Evolutionary conservation across 1,140 invertebrate species (phyloP).

Genomic region (Tyrophagus putrescentiae): DNA sequence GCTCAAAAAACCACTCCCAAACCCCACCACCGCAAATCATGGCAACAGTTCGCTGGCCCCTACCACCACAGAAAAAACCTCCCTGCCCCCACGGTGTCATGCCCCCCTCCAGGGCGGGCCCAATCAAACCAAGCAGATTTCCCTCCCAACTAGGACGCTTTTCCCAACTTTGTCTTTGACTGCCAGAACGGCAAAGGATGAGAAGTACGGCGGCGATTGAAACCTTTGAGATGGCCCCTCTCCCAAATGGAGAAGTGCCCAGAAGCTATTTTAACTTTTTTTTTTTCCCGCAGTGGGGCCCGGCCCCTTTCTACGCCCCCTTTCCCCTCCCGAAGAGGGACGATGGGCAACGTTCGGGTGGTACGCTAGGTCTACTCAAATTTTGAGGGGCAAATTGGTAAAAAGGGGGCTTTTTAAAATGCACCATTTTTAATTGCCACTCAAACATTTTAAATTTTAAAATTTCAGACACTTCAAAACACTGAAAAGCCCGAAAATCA

Average conservation of each 20-base stretch:
- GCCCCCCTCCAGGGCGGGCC: too few relatives aligned
- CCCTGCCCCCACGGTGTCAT: neutral
- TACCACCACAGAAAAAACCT: slow-evolving; percentile 1
- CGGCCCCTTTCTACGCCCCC: neutral
- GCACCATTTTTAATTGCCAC: neutral
- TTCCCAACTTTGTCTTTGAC: neutral
- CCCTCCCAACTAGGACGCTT: neutral
- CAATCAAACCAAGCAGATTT: neutral
- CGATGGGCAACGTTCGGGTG: neutral
- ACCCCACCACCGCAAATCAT: too few relatives aligned
- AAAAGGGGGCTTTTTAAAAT: neutral
- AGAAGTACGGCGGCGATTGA: slow-evolving; percentile 13
- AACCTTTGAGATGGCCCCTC: slow-evolving; percentile 19
- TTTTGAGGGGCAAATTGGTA: neutral
- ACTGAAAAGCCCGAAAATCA: neutral
- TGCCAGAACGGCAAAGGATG: neutral
- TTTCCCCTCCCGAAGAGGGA: neutral
- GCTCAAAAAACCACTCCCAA: too few relatives aligned
- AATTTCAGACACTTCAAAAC: neutral
- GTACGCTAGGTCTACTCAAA: too few relatives aligned
- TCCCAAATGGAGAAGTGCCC: slow-evolving; percentile 17
- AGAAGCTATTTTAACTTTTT: neutral
- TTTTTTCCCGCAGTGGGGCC: neutral
- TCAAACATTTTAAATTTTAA: neutral
- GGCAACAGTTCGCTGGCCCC: too few relatives aligned